Evolutionary conservation across 2,797 vertebrate species (phyloP).

Genomic region (Menidia menidia): DNA sequence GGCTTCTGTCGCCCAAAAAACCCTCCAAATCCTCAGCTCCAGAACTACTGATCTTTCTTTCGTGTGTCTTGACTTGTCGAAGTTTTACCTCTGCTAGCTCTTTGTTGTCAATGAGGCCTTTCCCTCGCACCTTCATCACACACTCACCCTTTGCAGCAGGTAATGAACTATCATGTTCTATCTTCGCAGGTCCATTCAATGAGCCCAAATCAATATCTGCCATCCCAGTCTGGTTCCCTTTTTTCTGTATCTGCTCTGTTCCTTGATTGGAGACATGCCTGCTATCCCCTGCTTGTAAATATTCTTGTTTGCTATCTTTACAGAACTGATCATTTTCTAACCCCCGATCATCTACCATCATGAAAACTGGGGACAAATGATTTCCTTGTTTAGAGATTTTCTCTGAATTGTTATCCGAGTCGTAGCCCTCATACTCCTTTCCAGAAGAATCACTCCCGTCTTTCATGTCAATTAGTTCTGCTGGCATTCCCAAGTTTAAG

Average conservation of each 20-base stretch:
- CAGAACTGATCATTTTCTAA: slow-evolving; percentile 50
- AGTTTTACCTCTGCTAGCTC: slow-evolving; percentile 77
- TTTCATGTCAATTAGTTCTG: slow-evolving; percentile 72
- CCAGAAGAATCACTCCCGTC: slow-evolving; percentile 70
- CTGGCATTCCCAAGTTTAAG: slow-evolving; percentile 79
- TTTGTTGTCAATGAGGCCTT: slow-evolving; percentile 80
- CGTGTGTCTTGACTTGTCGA: slow-evolving; percentile 76
- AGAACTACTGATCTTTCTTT: slow-evolving; percentile 79
- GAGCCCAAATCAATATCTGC: slow-evolving; percentile 58
- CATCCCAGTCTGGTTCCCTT: slow-evolving; percentile 49
- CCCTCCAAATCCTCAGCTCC: slow-evolving; percentile 77
- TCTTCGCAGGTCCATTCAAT: slow-evolving; percentile 75
- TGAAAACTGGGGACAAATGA: slow-evolving; percentile 27
- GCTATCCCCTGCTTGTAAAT: slow-evolving; percentile 32
- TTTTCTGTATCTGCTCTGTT: slow-evolving; percentile 61
- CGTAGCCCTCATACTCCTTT: slow-evolving; percentile 75
- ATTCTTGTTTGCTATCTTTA: slow-evolving; percentile 58
- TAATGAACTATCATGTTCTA: slow-evolving; percentile 57
- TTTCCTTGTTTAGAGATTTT: slow-evolving; percentile 44
- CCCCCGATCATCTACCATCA: slow-evolving; percentile 57
- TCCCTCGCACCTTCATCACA: slow-evolving; percentile 66
- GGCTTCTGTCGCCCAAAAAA: slow-evolving; percentile 67
- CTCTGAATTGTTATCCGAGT: slow-evolving; percentile 74
- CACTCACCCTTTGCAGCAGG: slow-evolving; percentile 64
- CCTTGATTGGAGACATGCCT: slow-evolving; percentile 38